These are phyloP conservation scores for Mus pahari DNA, from an alignment of 2,113 vertebrate species.

Conservation along the genomic window DNA sequence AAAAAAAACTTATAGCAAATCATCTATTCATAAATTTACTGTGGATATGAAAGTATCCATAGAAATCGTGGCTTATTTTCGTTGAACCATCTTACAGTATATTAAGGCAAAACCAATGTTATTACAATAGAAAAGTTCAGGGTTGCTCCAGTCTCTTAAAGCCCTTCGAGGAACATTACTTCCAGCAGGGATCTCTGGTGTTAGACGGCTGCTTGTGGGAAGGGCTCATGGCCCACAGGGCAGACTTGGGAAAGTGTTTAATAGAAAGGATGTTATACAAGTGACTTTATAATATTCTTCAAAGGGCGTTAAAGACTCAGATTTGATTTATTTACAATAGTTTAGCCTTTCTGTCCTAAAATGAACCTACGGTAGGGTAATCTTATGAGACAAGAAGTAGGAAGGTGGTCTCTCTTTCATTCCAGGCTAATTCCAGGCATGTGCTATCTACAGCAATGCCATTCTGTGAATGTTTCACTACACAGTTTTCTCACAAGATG, in stretches of 20 bases:
- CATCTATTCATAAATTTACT: slow-evolving; percentile 46
- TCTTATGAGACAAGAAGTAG: neutral
- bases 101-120: slow-evolving; percentile 75
- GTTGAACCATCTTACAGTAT: slow-evolving; percentile 64
- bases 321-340: slow-evolving; percentile 26
- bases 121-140: slow-evolving; percentile 64
- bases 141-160: slow-evolving; percentile 59
- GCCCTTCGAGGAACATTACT: slow-evolving; percentile 49
- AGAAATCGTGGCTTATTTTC: slow-evolving; percentile 75
- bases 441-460: neutral
- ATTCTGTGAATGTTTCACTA: neutral
- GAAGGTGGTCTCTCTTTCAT: neutral
- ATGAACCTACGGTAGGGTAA: neutral
- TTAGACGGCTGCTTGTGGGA: neutral
- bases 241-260: slow-evolving; percentile 17
- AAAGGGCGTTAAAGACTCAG: slow-evolving; percentile 12
- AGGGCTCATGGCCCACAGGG: neutral
- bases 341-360: neutral
- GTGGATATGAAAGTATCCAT: slow-evolving; percentile 69
- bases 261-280: slow-evolving; percentile 46
- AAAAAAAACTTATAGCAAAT: slow-evolving; percentile 51
- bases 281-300: neutral
- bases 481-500: neutral
- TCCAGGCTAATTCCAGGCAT: neutral
- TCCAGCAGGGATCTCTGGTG: neutral